These are phyloP conservation scores for Phalacrocorax brasilianus DNA, from an alignment of 2,113 vertebrate species.

Conservation along the genomic window DNA sequence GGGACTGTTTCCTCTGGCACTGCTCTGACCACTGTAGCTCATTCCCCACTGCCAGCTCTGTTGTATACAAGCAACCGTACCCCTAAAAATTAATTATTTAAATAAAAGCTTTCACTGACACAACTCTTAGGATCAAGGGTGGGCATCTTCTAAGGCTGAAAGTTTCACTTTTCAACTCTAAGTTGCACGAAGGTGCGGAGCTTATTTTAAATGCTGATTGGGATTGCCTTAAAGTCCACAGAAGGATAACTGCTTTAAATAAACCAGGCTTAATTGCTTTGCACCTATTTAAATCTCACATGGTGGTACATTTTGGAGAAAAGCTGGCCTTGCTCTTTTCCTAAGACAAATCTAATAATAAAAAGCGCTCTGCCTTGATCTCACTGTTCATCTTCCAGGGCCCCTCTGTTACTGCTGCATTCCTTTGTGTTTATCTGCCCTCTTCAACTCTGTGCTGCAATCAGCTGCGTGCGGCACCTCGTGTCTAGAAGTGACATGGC, in stretches of 20 bases:
- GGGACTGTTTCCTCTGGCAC: not conserved
- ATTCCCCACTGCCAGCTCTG: not conserved
- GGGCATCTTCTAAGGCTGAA: not conserved
- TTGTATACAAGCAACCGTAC: not conserved
- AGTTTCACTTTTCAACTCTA: not conserved
- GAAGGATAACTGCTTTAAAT: not conserved
- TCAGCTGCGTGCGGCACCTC: constrained; percentile 59
- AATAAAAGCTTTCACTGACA: not conserved
- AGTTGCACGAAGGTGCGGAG: not conserved
- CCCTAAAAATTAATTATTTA: no score
- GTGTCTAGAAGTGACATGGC: constrained; percentile 70
- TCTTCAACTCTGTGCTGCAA: constrained; percentile 68
- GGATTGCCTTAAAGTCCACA: not conserved
- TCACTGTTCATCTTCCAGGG: constrained; percentile 18
- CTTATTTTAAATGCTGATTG: not conserved
- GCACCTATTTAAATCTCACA: not conserved
- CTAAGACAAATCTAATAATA: not conserved
- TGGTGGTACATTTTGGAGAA: not conserved
- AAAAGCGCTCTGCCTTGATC: constrained; percentile 22
- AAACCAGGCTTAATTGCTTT: not conserved
- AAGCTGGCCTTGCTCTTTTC: not conserved
- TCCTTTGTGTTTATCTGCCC: constrained; percentile 75
- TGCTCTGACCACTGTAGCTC: not conserved
- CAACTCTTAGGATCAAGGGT: not conserved
- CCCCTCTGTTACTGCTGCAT: constrained; percentile 63